Base-by-base conservation (phyloP, 2,797 vertebrate species). In the Heliangelus exortis region DNA sequence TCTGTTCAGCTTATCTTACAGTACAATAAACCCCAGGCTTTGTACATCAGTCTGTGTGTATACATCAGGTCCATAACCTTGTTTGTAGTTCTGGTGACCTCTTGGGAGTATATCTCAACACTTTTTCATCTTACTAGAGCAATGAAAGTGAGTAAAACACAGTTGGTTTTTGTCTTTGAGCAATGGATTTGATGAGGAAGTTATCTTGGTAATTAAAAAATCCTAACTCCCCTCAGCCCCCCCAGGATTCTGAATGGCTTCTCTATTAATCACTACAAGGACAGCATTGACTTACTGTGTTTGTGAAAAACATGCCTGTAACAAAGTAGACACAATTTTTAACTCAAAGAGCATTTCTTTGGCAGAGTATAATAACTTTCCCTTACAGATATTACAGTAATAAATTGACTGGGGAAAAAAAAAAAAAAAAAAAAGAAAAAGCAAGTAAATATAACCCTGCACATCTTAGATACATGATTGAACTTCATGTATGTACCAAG, bases 131-230 rank as follows among this genome's bases (percentile, higher is more conserved):
- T 90, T 31, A 66, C 29, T 90, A 29, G n/a, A 89, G 81, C 34
- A 90, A 79, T 74, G 54, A 87, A 95, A 95, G 54, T 34, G 71
- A 77, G 55, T 47, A 87, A 62, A 84, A 78, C 47, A 87, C 50
- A 57, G 71, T 47, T 83, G 84, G 84, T 51, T 94, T 94, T 75
- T 92, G 65, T 94, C 90, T 94, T 59, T 73, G 15, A 76, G 84
- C 36, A 80, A 54, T 65, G 61, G n/a, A 61, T 62, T 84, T 88
- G 69, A 93, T 84, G 61, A 84, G 67, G 48, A 91, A 48, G 12
- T 71, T 87, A 72, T 90, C 61, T 61, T 54, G 34, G 77, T 92
- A 90, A 89, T 95, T 95, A 89, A 91, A 91, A 88, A 78, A 92
- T 33, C 1, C 9, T 22, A 39, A 8, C 50, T 51, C 26, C 51